These are phyloP conservation scores for Agriopis marginaria DNA, from an alignment of 2,888 invertebrate genomes.

Conservation along the genomic window DNA sequence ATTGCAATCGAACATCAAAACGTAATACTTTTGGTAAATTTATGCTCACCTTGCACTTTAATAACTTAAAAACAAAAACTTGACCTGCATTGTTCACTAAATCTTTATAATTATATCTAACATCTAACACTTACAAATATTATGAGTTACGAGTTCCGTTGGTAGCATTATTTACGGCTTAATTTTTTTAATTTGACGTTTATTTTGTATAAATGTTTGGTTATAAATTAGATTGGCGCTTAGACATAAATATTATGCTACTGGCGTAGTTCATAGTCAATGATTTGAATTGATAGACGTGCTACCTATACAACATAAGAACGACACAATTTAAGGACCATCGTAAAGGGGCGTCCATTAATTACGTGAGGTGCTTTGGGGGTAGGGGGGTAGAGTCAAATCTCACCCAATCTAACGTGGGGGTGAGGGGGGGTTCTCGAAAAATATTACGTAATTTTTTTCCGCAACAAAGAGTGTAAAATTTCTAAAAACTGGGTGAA, in stretches of 20 bases:
- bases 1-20: not conserved
- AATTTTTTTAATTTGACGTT: conserved; percentile 35
- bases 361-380: too few relatives aligned
- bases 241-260: not conserved
- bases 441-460: too few relatives aligned
- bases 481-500: too few relatives aligned
- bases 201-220: conserved; percentile 25
- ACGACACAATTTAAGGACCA: too few relatives aligned
- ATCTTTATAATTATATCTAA: not conserved
- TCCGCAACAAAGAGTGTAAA: too few relatives aligned
- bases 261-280: not conserved
- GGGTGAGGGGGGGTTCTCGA: too few relatives aligned
- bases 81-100: conserved; percentile 10
- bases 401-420: too few relatives aligned
- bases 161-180: conserved; percentile 28
- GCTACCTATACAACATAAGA: too few relatives aligned
- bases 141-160: conserved; percentile 8
- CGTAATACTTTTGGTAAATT: not conserved
- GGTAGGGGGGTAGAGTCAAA: too few relatives aligned
- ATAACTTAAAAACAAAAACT: conserved; percentile 6
- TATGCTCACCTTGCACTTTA: conserved; percentile 18
- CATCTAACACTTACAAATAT: not conserved
- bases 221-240: conserved; percentile 25
- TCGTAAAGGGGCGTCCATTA: too few relatives aligned
- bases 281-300: too few relatives aligned